Evolutionary conservation across 1,140 invertebrate genomes (phyloP), one percentile per base, ranked within the genome.

Genomic region (Potamilus streckersoni): DNA sequence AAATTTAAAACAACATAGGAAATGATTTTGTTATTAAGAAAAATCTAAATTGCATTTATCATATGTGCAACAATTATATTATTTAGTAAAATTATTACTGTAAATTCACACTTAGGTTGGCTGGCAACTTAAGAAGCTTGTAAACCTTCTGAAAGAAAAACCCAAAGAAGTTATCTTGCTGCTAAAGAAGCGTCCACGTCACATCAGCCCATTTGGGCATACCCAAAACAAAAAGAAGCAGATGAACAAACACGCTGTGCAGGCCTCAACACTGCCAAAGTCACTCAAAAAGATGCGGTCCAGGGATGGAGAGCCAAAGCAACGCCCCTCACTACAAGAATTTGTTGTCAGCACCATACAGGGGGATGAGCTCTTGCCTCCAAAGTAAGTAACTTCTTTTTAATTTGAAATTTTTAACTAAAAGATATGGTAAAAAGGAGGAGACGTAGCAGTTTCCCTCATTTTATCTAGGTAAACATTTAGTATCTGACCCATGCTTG

Each of bases 61-160:
- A 49, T 49, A 49, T 49, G 0, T 49, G 38, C 38, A 49, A 49
- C 38, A 49, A 49, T 49, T 49, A 61, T 38, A 27, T 19, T 16
- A 71, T 38, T 38, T 23, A n/a, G 59, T 62, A 11, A 23, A 31
- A 38, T 49, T 27, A 27, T 13, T 27, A 56, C 12, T 49, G 0
- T 49, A 49, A 49, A 49, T 49, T 65, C 61, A 58, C 76, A 72
- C 38, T 2, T 64, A 92, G 92, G 90, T 96, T 79, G 95, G 95
- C 1, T 96, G 95, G 95, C 94, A 95, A 81, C 90, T 93, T 59
- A 95, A 95, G 84, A 95, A 95, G 82, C 93, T 96, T n/a, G 92
- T 95, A 64, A 91, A 93, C 74, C 90, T 95, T 27, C 92, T 96
- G 83, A 93, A 93, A 80, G 95, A 96, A 82, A 94, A 94, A 76